These are phyloP conservation scores for Synergus itoensis DNA, from an alignment of 2,888 invertebrate species.

Conservation along the genomic window DNA sequence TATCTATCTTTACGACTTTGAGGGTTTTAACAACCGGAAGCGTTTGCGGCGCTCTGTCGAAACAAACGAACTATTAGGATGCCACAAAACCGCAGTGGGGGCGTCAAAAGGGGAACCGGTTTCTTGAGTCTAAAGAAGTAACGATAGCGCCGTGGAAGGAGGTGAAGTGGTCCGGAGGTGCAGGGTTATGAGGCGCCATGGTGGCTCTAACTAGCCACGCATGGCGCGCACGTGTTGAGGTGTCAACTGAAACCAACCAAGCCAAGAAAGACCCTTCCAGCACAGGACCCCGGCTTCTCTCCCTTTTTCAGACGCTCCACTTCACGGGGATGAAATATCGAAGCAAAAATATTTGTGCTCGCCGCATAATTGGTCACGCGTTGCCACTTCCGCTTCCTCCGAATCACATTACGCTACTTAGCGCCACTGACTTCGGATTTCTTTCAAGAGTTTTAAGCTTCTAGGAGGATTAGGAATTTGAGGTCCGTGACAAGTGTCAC, in stretches of 20 bases:
- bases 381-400: constrained; percentile 32
- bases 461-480: background rate
- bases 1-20: constrained; percentile 27
- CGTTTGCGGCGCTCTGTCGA: constrained; percentile 47
- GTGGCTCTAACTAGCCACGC: constrained; percentile 73
- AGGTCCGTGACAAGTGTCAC: constrained; percentile 20
- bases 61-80: constrained; percentile 73
- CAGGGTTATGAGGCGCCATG: constrained; percentile 60
- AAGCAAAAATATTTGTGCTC: constrained; percentile 39
- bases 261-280: constrained; percentile 44
- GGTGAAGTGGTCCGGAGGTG: constrained; percentile 30
- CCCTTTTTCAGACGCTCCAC: constrained; percentile 43
- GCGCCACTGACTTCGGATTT: constrained; percentile 13
- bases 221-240: constrained; percentile 77
- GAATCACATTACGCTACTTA: constrained; percentile 22
- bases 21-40: constrained; percentile 66
- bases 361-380: constrained; percentile 41
- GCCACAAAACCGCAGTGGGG: constrained; percentile 55
- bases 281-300: constrained; percentile 20
- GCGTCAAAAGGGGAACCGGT: constrained; percentile 46
- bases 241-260: constrained; percentile 68
- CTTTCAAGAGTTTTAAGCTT: constrained; percentile 4
- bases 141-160: constrained; percentile 45
- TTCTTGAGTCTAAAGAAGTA: constrained; percentile 49
- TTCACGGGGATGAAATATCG: constrained; percentile 49